Evolutionary conservation across 2,888 invertebrate species (phyloP).

Genomic region (Epinotia demarniana): DNA sequence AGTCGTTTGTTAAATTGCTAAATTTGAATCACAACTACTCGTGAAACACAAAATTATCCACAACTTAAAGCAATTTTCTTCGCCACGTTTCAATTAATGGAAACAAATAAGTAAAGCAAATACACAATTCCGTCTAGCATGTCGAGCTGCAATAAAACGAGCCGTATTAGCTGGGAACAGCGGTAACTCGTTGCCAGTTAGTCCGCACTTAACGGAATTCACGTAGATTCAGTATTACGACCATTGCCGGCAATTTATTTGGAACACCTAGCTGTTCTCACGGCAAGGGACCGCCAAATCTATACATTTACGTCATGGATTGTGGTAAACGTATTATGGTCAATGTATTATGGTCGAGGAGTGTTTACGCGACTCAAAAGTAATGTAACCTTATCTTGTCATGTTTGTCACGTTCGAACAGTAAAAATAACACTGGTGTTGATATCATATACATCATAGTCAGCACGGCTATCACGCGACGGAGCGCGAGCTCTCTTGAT

Average conservation of each 20-base stretch:
- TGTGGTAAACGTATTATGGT: too few relatives aligned
- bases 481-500: too few relatives aligned
- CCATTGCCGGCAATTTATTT: conserved; percentile 30
- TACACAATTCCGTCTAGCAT: conserved; percentile 58
- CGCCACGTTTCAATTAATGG: conserved; percentile 43
- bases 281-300: conserved; percentile 1
- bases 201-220: conserved; percentile 59
- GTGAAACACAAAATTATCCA: conserved; percentile 20
- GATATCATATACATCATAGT: too few relatives aligned
- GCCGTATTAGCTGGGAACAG: conserved; percentile 57
- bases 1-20: conserved; percentile 8
- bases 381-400: too few relatives aligned
- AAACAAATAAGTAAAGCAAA: conserved; percentile 58
- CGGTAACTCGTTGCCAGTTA: conserved; percentile 53
- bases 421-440: too few relatives aligned
- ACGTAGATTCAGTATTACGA: conserved; percentile 40
- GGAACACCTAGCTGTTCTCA: conserved; percentile 35
- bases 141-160: conserved; percentile 60
- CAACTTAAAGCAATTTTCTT: conserved; percentile 34
- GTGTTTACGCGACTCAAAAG: too few relatives aligned
- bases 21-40: conserved; percentile 10
- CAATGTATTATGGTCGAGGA: too few relatives aligned
- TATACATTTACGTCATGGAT: background rate
- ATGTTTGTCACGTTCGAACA: too few relatives aligned
- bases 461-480: too few relatives aligned